Percentiles rank a stretch among this genome's conserved stretches.
Conservation (phyloP, 92 coral and sea anemone genomes). For the Blastomussa wellsi region DNA sequence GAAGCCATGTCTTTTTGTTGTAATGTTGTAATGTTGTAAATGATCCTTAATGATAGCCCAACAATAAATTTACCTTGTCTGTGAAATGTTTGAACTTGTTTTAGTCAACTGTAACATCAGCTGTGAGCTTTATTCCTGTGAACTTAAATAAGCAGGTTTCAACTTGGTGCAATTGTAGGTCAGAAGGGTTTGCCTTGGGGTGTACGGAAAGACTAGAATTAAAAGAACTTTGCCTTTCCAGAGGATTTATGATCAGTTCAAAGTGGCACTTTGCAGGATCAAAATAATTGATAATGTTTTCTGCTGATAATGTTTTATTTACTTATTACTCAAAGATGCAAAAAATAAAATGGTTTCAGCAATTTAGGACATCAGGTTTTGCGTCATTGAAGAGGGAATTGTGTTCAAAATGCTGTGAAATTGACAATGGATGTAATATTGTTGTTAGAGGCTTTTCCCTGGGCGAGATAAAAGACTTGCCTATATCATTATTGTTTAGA, state of each 20-base stretch:
- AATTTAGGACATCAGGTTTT: not conserved
- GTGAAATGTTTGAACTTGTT: not conserved
- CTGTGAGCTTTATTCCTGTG: not conserved
- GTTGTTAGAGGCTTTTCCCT: not conserved
- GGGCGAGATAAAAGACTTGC: not conserved
- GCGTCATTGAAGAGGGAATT: not conserved
- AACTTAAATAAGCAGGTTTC: not conserved
- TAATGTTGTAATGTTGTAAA: not conserved
- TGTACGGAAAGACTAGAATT: constrained; percentile 14
- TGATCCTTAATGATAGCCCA: not conserved
- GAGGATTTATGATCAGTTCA: not conserved
- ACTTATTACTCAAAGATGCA: not conserved
- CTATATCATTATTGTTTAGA: not conserved
- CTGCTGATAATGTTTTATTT: not conserved
- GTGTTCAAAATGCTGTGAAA: not conserved
- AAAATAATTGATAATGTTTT: not conserved
- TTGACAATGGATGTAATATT: too few species aligned
- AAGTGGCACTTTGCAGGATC: not conserved
- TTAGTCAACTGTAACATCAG: not conserved
- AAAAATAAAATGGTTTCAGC: not conserved
- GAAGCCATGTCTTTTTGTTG: not conserved
- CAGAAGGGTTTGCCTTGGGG: constrained; percentile 7
- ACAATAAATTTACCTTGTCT: not conserved
- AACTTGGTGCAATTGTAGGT: not conserved
- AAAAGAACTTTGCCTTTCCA: not conserved